phyloP scores from a whole-genome alignment of 2,113 vertebrate genomes.

The Prinia subflava region DNA sequence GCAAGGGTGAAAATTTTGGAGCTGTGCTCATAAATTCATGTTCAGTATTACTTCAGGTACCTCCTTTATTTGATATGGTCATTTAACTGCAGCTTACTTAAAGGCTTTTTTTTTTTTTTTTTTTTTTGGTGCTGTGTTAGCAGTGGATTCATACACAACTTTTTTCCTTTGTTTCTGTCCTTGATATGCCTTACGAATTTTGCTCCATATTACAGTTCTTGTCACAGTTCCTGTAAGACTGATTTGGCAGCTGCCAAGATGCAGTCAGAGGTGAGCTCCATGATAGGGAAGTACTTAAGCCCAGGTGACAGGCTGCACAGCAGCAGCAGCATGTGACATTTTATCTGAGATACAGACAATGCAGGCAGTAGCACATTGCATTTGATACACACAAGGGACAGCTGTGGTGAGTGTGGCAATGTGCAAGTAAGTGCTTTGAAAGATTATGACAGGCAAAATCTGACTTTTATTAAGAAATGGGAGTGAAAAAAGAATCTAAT shows the following conservation, averaged over 20 bases:
- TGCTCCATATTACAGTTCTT: slow-evolving; percentile 4
- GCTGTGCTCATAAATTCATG: not conserved
- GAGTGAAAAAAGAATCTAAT: not conserved
- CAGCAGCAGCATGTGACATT: slow-evolving; percentile 23
- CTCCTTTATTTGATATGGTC: not conserved
- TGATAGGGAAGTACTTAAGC: slow-evolving; percentile 43
- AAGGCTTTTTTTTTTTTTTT: not conserved
- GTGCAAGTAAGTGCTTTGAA: not conserved
- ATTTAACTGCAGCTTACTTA: not conserved
- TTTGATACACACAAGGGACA: slow-evolving; percentile 23
- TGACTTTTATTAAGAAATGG: slow-evolving; percentile 31
- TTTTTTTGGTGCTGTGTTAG: not conserved
- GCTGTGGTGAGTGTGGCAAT: not conserved
- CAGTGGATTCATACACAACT: not conserved
- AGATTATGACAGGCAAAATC: slow-evolving; percentile 28
- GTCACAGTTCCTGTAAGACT: slow-evolving; percentile 9
- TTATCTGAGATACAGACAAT: slow-evolving; percentile 35
- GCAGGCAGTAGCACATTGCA: slow-evolving; percentile 8
- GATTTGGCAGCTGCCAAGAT: slow-evolving; percentile 58
- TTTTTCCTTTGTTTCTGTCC: not conserved
- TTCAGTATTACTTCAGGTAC: not conserved
- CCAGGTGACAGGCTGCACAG: slow-evolving; percentile 35
- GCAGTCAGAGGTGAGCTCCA: slow-evolving; percentile 46
- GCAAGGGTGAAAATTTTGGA: not conserved
- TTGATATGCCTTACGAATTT: slow-evolving; percentile 28